These are phyloP conservation scores for Coelopa pilipes DNA, from an alignment of 2,888 invertebrate genomes.

Conservation along the genomic window DNA sequence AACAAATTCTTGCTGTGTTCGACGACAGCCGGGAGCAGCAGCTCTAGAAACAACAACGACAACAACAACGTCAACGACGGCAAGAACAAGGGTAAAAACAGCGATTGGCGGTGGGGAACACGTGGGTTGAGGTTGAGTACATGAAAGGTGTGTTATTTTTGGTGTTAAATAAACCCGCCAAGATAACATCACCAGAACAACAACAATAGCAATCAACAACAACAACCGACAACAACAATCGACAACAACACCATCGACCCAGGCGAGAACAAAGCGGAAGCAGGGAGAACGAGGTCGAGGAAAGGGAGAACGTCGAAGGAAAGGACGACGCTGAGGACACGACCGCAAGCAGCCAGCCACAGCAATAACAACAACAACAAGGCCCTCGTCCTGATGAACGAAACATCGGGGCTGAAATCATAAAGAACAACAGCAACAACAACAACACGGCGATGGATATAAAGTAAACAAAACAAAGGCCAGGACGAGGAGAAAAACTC, in stretches of 20 bases:
- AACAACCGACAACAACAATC: not conserved
- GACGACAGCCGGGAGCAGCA: not conserved
- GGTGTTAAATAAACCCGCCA: constrained; percentile 3
- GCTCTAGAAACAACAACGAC: not conserved
- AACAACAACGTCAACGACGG: not conserved
- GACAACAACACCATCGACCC: not conserved
- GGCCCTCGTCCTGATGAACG: not conserved
- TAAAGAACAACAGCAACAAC: not conserved
- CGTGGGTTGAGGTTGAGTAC: not conserved
- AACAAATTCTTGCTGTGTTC: constrained; percentile 7
- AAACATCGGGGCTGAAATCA: constrained; percentile 1
- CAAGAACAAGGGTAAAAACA: not conserved
- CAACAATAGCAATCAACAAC: not conserved
- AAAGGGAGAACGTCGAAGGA: too few relatives aligned
- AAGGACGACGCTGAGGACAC: not conserved
- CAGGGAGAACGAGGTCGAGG: too few relatives aligned
- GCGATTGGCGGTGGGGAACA: not conserved
- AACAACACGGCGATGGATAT: not conserved
- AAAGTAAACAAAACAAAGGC: too few relatives aligned
- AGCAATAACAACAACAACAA: not conserved
- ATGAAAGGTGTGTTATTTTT: constrained; percentile 21
- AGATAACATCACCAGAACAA: constrained; percentile 10
- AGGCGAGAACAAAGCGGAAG: too few relatives aligned
- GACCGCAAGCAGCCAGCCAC: not conserved
- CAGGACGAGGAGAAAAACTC: too few relatives aligned